Conservation (phyloP, 2,113 vertebrate species). For the Sander lucioperca region DNA sequence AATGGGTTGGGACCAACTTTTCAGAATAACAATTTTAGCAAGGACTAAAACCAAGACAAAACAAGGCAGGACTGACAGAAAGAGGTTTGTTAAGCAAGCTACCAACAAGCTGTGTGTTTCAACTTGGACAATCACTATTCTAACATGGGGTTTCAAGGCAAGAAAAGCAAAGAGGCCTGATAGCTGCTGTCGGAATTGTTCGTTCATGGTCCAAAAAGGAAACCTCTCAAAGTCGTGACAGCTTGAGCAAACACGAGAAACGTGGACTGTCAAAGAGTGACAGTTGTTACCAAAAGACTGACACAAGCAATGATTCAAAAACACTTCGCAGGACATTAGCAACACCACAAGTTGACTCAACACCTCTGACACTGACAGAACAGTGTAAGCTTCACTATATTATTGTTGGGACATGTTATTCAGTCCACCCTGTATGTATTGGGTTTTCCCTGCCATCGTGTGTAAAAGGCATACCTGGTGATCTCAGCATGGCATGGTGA, state of each 20-base stretch:
- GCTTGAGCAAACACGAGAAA: not conserved
- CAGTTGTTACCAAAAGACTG: not conserved
- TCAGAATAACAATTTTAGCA: not conserved
- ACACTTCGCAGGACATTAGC: constrained; percentile 1
- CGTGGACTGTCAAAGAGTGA: not conserved
- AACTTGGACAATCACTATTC: not conserved
- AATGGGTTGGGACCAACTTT: not conserved
- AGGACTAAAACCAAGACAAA: not conserved
- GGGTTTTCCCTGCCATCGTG: no score
- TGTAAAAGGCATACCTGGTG: constrained; percentile 87
- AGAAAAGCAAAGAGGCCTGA: no score
- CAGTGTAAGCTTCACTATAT: not conserved
- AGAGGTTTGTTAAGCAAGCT: not conserved
- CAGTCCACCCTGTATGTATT: not conserved
- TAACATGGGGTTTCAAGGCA: not conserved
- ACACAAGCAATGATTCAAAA: not conserved
- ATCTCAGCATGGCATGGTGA: constrained; percentile 93
- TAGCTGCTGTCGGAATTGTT: not conserved
- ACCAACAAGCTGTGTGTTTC: not conserved
- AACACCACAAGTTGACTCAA: constrained; percentile 35
- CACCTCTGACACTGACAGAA: constrained; percentile 20
- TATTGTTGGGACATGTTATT: not conserved
- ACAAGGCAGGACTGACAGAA: not conserved
- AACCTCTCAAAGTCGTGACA: not conserved
- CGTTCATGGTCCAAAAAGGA: not conserved